phyloP scores from a whole-genome alignment of 1,140 invertebrate species.

The Zaprionus kolodkinae region DNA sequence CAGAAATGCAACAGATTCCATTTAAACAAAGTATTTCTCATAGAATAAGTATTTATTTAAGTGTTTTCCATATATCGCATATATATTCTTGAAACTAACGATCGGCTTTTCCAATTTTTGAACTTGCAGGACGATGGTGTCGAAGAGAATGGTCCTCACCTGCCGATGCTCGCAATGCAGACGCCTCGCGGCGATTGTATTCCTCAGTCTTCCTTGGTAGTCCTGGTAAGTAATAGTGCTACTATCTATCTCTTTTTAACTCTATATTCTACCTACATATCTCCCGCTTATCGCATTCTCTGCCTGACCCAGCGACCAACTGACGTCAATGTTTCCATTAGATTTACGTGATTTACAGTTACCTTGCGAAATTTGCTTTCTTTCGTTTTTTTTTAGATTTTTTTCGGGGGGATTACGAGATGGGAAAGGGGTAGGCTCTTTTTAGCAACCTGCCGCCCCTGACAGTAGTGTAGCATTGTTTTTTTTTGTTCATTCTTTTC shows the following conservation, averaged over 20 bases:
- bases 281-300: constrained; percentile 41
- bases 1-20: too few relatives aligned
- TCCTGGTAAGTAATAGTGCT: constrained; percentile 89
- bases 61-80: not conserved
- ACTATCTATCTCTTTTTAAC: not conserved
- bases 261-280: not conserved
- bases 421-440: not conserved
- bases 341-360: constrained; percentile 76
- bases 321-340: constrained; percentile 74
- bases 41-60: too few relatives aligned
- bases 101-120: constrained; percentile 63
- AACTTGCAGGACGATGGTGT: constrained; percentile 93
- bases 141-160: constrained; percentile 94
- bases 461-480: constrained; percentile 39
- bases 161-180: constrained; percentile 90
- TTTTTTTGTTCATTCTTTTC: not conserved
- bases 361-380: constrained; percentile 21
- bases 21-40: too few relatives aligned
- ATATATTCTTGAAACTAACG: constrained; percentile 40
- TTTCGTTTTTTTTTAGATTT: constrained; percentile 6
- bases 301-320: constrained; percentile 25
- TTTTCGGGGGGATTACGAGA: not conserved
- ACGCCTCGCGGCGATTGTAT: constrained; percentile 92
- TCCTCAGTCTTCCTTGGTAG: constrained; percentile 95
- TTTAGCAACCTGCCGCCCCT: constrained; percentile 31